Conservation (phyloP, 2,888 invertebrate species). For the Prosopocoilus inquinatus region DNA sequence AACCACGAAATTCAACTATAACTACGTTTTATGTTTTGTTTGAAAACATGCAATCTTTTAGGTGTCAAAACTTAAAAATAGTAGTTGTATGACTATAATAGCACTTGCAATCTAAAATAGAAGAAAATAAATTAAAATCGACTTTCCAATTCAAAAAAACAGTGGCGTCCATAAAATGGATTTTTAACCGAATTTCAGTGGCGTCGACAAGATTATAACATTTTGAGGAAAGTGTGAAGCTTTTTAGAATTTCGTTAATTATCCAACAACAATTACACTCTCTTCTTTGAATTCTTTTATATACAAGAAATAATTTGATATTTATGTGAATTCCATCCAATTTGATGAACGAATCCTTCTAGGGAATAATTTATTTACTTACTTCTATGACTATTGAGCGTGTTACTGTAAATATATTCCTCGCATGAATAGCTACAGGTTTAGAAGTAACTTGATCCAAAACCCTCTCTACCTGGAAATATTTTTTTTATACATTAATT, state of each 20-base stretch:
- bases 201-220: no score
- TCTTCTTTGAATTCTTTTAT: no score
- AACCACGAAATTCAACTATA: neutral
- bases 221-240: no score
- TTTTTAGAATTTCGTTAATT: no score
- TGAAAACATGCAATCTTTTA: neutral
- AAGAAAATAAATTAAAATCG: neutral
- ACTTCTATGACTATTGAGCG: conserved; percentile 15
- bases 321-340: no score
- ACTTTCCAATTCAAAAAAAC: neutral
- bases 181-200: no score
- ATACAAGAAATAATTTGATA: no score
- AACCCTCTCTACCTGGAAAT: conserved; percentile 19
- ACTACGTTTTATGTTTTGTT: no score
- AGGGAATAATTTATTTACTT: conserved; percentile 3
- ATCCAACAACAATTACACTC: no score
- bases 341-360: neutral
- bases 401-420: conserved; percentile 20
- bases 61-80: conserved; percentile 20
- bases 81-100: conserved; percentile 20
- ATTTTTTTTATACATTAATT: neutral
- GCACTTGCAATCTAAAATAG: conserved; percentile 17
- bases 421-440: conserved; percentile 15
- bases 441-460: conserved; percentile 18
- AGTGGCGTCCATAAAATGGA: no score